Base-by-base conservation (phyloP, 2,797 vertebrate species). In the Apodemus agrarius region DNA sequence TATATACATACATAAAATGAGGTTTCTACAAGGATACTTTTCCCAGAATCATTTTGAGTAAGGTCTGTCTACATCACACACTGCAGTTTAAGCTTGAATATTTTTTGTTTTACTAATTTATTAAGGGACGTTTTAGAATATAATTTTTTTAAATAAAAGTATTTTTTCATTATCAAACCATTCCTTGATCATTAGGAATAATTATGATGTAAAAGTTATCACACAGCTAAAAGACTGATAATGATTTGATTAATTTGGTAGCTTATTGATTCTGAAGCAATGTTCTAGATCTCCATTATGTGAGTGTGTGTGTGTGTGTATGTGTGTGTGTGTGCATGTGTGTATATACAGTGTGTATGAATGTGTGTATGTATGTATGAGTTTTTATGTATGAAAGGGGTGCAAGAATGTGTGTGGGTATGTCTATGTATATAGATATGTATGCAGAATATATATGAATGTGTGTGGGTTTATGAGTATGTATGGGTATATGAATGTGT, bases 31-130 rank as follows among this genome's bases (percentile, higher is more conserved):
- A 57, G 22, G 10, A 34, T 24, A 79, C 26, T 24, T 52, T 11
- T 91, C 22, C 63, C 86, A 54, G 69, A 90, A 90, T 76, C 34
- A 89, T 89, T 93, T 65, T 94, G 88, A 59, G 86, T 37, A 92
- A 96, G 52, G 65, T 49, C 19, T 93, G 59, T 95, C 34, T 37
- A 49, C 0, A 74, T 52, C 11, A 72, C 3, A 74, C 37, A 63
- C 6, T 80, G 22, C 13, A 89, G 54, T 81, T 85, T 88, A 79
- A 59, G 65, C 57, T 61, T 69, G 31, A 90, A 26, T 74, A 75
- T 90, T 89, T 95, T 43, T 8, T 12, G 81, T n/a, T 43, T 83
- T 76, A 80, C 72, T 91, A 75, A 74, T 26, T 49, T 54, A 89
- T 5, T 79, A 52, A 76, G 78, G 81, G 37, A 61, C 3, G 9